Percentiles rank a stretch among this genome's conserved stretches.
phyloP scores from a whole-genome alignment of 1,140 invertebrate genomes.

The Hycleus cichorii region DNA sequence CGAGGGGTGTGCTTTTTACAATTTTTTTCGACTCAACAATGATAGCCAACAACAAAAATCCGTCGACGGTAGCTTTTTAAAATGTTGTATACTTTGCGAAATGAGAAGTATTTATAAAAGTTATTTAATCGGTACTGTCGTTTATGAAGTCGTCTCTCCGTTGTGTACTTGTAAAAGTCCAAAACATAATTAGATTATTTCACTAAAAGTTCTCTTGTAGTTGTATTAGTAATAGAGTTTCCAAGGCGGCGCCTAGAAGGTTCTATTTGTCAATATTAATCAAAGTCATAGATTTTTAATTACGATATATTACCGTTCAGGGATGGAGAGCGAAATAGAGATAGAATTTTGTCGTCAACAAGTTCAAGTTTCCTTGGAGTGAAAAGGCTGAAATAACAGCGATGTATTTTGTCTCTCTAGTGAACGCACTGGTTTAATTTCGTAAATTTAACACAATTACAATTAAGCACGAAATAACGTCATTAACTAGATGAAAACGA shows the following conservation, averaged over 20 bases:
- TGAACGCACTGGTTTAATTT: slow-evolving; percentile 22
- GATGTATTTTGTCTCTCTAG: too few species aligned
- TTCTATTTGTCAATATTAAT: slow-evolving; percentile 16
- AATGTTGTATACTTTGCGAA: slow-evolving; percentile 8
- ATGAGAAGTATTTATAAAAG: slow-evolving; percentile 15
- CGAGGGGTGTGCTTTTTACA: background rate
- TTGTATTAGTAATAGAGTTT: too few species aligned
- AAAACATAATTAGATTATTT: slow-evolving; percentile 12
- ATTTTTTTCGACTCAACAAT: background rate
- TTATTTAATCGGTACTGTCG: slow-evolving; percentile 9
- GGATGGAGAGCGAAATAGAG: slow-evolving; percentile 10
- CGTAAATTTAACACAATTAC: slow-evolving; percentile 24
- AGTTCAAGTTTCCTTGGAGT: slow-evolving; percentile 9
- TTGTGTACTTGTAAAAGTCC: slow-evolving; percentile 8
- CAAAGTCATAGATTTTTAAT: slow-evolving; percentile 19
- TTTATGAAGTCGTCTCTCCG: slow-evolving; percentile 12
- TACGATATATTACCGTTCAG: slow-evolving; percentile 15
- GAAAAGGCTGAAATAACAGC: too few species aligned
- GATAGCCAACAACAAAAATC: too few species aligned
- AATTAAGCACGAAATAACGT: slow-evolving; percentile 25
- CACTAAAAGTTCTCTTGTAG: background rate
- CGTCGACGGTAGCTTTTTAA: too few species aligned
- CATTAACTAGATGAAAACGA: slow-evolving; percentile 21
- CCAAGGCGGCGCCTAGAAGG: background rate
- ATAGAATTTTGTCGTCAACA: slow-evolving; percentile 13